phyloP scores from a whole-genome alignment of 2,113 vertebrate genomes.

The Phasianus colchicus region DNA sequence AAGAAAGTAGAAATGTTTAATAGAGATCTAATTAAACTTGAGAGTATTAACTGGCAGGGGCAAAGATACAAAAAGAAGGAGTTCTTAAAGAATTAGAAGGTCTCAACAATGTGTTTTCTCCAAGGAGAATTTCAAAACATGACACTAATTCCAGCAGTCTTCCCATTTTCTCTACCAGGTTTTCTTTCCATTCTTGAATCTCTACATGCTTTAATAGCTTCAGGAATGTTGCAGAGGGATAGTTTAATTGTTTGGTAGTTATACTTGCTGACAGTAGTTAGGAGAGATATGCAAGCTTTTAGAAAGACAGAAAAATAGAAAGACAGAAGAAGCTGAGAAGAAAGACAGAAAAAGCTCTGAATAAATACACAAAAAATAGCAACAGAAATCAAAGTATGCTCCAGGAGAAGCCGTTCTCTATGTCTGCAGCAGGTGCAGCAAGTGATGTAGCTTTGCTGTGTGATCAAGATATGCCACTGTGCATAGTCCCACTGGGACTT shows the following conservation, averaged over 20 bases:
- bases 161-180: not conserved
- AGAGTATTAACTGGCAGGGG: not conserved
- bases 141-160: constrained; percentile 6
- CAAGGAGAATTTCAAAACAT: constrained; percentile 31
- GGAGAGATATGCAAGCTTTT: constrained; percentile 18
- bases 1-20: constrained; percentile 24
- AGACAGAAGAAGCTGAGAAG: not conserved
- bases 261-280: constrained; percentile 8
- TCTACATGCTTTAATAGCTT: constrained; percentile 36
- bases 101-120: not conserved
- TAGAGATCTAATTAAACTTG: constrained; percentile 31
- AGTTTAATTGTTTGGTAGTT: constrained; percentile 22
- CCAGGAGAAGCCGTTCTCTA: not conserved
- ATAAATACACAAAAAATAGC: not conserved
- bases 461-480: not conserved
- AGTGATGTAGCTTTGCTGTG: not conserved
- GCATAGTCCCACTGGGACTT: not conserved
- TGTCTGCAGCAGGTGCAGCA: not conserved
- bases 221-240: constrained; percentile 14
- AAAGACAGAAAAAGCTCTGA: not conserved
- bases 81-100: constrained; percentile 26
- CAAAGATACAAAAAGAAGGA: not conserved
- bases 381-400: not conserved
- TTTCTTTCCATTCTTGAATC: constrained; percentile 30
- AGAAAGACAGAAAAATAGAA: too few species aligned